These are phyloP conservation scores for Aplodontia rufa DNA, from an alignment of 2,113 vertebrate genomes.

Conservation along the genomic window DNA sequence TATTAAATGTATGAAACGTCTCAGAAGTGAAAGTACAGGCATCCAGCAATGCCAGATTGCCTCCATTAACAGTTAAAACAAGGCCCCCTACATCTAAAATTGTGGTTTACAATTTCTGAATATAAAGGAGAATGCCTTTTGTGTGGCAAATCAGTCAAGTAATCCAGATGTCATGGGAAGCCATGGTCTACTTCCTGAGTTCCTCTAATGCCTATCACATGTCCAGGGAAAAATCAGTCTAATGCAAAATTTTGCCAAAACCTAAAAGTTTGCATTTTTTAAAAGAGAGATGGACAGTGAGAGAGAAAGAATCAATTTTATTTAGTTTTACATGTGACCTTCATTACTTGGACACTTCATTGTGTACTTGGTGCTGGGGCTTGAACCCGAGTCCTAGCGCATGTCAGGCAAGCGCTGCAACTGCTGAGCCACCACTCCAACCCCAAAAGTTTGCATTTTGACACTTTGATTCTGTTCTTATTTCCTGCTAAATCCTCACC, in stretches of 20 bases:
- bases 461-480: background rate
- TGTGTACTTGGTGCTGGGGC: too few relatives aligned
- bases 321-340: too few relatives aligned
- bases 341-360: too few relatives aligned
- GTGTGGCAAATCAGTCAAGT: background rate
- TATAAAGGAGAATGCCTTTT: background rate
- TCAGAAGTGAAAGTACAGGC: slow-evolving; percentile 8
- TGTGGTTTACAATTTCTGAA: background rate
- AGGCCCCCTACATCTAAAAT: background rate
- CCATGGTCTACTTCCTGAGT: background rate
- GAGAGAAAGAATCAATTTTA: too few relatives aligned
- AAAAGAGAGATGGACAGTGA: too few relatives aligned
- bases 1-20: slow-evolving; percentile 46
- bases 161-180: background rate
- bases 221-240: background rate
- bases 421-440: too few relatives aligned
- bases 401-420: too few relatives aligned
- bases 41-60: background rate
- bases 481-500: slow-evolving; percentile 6
- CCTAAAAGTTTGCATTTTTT: background rate
- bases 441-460: background rate
- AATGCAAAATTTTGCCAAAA: background rate
- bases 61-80: background rate
- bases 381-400: too few relatives aligned
- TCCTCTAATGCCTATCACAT: background rate